Percentiles rank a stretch among this genome's conserved stretches.
Conservation (phyloP, 2,113 vertebrate genomes). For the Copsychus sechellarum region DNA sequence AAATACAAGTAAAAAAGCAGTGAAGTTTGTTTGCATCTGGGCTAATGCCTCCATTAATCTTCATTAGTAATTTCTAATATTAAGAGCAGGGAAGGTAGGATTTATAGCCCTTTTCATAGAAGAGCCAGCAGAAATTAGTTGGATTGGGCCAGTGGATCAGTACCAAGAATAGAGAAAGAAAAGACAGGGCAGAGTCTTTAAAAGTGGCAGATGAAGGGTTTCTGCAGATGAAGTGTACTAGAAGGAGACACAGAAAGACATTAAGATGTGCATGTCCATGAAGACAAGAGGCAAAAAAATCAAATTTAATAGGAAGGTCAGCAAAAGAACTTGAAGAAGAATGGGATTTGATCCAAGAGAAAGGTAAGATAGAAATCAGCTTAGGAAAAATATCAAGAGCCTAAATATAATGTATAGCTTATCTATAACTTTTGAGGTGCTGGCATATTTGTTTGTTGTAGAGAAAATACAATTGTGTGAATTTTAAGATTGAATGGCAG, state of each 20-base stretch:
- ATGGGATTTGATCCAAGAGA: not conserved
- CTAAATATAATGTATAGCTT: not conserved
- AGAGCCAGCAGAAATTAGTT: conserved; percentile 8
- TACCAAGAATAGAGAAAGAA: not conserved
- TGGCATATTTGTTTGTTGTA: not conserved
- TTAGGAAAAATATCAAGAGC: not conserved
- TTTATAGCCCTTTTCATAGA: conserved; percentile 23
- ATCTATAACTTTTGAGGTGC: not conserved
- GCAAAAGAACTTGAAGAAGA: not conserved
- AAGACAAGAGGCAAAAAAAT: not conserved
- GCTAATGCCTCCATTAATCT: conserved; percentile 17
- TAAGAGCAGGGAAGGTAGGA: not conserved
- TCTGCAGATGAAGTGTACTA: not conserved
- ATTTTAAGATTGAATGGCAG: not conserved
- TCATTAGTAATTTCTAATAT: conserved; percentile 16
- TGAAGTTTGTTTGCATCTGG: not conserved
- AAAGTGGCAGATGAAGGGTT: not conserved
- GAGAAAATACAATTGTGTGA: not conserved
- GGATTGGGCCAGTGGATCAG: conserved; percentile 12
- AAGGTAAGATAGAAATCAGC: not conserved
- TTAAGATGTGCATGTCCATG: not conserved
- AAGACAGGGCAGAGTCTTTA: not conserved
- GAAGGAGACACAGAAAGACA: not conserved
- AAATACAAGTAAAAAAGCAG: not conserved
- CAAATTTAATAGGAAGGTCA: not conserved